A percentile compares a stretch with the other conserved stretches of the same genome.
phyloP scores from a whole-genome alignment of 2,113 vertebrate genomes.

The Pyxicephalus adspersus region DNA sequence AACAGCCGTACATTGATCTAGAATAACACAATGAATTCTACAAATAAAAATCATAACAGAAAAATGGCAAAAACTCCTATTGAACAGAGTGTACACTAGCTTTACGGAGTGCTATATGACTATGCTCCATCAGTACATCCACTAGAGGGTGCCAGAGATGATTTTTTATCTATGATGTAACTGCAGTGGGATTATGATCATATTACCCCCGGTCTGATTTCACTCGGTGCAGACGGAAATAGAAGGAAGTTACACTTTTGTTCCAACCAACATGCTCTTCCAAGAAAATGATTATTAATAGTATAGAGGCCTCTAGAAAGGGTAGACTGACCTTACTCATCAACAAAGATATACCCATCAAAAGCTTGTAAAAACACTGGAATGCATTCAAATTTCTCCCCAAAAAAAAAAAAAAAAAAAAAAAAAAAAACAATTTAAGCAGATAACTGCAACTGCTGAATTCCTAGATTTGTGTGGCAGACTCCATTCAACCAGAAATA shows the following conservation, averaged over 20 bases:
- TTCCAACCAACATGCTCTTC: constrained; percentile 29
- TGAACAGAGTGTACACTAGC: no score
- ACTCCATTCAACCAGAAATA: neutral
- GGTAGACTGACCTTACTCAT: constrained; percentile 4
- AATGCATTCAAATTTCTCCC: constrained; percentile 18
- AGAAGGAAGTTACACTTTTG: constrained; percentile 40
- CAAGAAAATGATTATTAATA: constrained; percentile 41
- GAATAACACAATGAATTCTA: no score
- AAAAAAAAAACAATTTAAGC: neutral
- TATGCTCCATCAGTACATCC: neutral
- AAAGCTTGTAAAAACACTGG: neutral
- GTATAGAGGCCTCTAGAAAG: constrained; percentile 3
- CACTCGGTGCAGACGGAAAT: constrained; percentile 28
- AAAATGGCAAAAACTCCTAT: no score
- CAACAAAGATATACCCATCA: neutral
- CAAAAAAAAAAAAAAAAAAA: neutral
- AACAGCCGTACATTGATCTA: no score
- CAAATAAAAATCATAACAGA: no score
- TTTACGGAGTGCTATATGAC: no score
- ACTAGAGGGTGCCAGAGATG: neutral
- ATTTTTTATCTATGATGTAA: constrained; percentile 3
- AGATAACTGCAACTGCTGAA: neutral
- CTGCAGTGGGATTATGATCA: constrained; percentile 19
- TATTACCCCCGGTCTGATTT: constrained; percentile 12
- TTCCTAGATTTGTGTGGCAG: neutral